Percentiles rank a stretch among this genome's conserved stretches.
Conservation (phyloP, 1,140 invertebrate genomes). For the Conus ventricosus region DNA sequence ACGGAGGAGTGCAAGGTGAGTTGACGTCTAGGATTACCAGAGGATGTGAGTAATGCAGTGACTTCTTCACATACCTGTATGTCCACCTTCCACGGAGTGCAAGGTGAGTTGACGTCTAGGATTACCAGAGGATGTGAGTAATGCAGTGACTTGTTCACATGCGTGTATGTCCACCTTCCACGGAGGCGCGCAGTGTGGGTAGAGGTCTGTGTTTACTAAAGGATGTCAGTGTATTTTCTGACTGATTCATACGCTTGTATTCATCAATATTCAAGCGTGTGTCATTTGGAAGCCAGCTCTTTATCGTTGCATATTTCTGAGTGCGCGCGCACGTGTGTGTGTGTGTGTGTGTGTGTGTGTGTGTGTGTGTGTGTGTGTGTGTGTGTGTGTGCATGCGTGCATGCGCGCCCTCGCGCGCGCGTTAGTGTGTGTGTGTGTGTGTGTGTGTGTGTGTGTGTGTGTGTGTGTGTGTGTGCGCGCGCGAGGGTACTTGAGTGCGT, state of each 20-base stretch:
- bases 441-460: neutral
- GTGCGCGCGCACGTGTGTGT: neutral
- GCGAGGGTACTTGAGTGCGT: neutral
- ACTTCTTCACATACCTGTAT: too few species aligned
- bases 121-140: too few species aligned
- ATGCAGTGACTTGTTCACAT: too few species aligned
- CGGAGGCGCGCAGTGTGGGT: neutral
- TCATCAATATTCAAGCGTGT: too few species aligned
- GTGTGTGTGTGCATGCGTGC: neutral
- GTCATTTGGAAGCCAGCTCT: too few species aligned
- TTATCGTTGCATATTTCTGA: neutral
- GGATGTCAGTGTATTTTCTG: neutral
- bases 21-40: too few species aligned
- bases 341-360: conserved; percentile 11
- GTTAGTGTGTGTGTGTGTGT: neutral
- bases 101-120: too few species aligned
- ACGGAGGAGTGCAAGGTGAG: too few species aligned
- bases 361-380: neutral
- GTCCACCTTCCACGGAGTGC: too few species aligned
- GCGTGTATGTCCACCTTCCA: too few species aligned
- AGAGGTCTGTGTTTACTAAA: neutral
- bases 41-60: too few species aligned
- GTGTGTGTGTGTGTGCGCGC: neutral
- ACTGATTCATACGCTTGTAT: too few species aligned
- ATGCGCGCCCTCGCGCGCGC: neutral